phyloP scores from a whole-genome alignment of 2,113 vertebrate genomes.

The Sphyrna mokarran region DNA sequence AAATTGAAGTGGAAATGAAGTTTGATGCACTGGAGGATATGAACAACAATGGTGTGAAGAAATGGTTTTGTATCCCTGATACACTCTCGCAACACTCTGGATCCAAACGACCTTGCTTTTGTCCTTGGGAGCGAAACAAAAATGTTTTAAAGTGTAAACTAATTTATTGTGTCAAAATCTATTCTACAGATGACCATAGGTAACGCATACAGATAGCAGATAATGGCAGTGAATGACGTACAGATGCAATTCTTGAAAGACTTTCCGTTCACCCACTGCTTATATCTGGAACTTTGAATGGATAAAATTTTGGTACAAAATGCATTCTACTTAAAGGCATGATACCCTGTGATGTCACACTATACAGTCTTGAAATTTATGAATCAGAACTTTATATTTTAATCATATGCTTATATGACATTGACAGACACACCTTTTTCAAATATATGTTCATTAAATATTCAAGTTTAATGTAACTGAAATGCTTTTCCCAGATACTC shows the following conservation, averaged over 20 bases:
- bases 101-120: constrained; percentile 71
- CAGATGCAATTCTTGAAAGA: neutral
- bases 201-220: neutral
- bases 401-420: neutral
- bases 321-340: neutral
- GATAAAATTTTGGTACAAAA: neutral
- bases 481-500: neutral
- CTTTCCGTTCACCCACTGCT: neutral
- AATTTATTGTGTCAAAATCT: constrained; percentile 30
- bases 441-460: neutral
- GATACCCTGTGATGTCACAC: neutral
- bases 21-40: constrained; percentile 79
- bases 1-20: constrained; percentile 99
- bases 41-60: constrained; percentile 61
- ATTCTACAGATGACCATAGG: constrained; percentile 16
- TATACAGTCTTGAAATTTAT: neutral
- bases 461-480: neutral
- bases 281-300: constrained; percentile 16
- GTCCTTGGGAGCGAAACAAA: constrained; percentile 62
- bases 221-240: neutral
- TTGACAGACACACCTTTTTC: neutral
- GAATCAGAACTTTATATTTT: neutral
- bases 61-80: constrained; percentile 66
- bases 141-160: constrained; percentile 30
- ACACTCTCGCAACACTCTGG: constrained; percentile 56